Base-by-base conservation (phyloP, 2,888 invertebrate species). In the Ennomos fuscantarius region DNA sequence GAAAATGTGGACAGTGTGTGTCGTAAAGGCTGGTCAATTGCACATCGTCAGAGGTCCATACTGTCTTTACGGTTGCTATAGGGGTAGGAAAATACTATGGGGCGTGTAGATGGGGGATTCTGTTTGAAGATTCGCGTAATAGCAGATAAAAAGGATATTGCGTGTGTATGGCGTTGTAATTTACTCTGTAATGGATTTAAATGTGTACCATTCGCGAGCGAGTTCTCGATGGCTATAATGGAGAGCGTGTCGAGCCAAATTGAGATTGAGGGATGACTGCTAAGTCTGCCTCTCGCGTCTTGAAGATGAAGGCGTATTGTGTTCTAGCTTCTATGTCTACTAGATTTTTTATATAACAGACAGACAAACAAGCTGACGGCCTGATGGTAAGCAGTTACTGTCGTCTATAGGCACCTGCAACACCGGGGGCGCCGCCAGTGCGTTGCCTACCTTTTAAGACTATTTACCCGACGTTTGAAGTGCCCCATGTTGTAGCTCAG, bases 111-210 rank as follows among this genome's bases (percentile, higher is more conserved):
- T 12, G 8, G 32, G 15, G 41, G 39, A 41, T 55, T 43, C 48
- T 50, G 45, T 59, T 48, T 33, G 45, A 49, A 41, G 53, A 53
- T 59, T 54, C 58, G 42, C 49, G 41, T 37, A 54, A 59, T 53
- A 49, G 58, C 39, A 54, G 48, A 59, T 54, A 59, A 59, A 59
- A 54, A 48, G 58, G 48, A 53, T 53, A 49, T 42, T 45, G 33
- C 53, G 45, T 54, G 53, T 49, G 32, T 46, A 54, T 34, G 49
- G 49, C 12, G 53, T 33, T 59, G 58, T 59, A 54, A 59, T 59
- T 59, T 50, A 40, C 37, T 24, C 31, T 8, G 41, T 59, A 50
- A 59, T 59, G 49, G 58, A 54, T 59, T 59, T 53, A 59, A 59
- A 59, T 45, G 58, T 49, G 33, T 46, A 54, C 43, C 43, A 43